phyloP scores from a whole-genome alignment of 92 coral and sea anemone genomes.

The Palythoa grandiflora region DNA sequence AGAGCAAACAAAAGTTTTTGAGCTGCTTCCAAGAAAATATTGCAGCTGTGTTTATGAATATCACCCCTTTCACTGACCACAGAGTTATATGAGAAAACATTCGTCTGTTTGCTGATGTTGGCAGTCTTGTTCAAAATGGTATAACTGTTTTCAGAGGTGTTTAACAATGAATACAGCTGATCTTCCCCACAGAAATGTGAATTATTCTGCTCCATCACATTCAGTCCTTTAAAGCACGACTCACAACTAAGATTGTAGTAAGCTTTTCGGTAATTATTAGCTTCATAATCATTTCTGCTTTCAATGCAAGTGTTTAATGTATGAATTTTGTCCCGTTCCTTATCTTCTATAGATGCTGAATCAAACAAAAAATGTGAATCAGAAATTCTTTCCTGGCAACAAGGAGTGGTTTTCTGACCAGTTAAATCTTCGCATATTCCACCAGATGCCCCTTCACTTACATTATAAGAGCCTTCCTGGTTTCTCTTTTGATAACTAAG shows the following conservation, averaged over 20 bases:
- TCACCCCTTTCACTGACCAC: neutral
- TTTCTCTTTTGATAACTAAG: neutral
- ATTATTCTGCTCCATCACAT: neutral
- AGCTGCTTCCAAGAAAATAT: conserved; percentile 19
- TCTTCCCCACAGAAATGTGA: neutral
- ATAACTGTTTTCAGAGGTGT: neutral
- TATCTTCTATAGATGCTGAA: neutral
- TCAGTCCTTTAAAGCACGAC: neutral
- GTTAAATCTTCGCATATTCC: neutral
- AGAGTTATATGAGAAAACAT: neutral
- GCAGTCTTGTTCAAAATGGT: neutral
- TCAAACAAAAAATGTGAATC: neutral
- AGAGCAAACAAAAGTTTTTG: conserved; percentile 67
- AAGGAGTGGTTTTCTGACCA: neutral
- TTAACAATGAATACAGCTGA: neutral
- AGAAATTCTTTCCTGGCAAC: neutral
- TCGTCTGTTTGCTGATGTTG: neutral
- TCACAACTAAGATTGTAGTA: neutral
- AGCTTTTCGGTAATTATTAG: neutral
- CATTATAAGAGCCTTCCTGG: neutral
- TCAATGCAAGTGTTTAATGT: neutral
- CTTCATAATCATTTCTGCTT: neutral
- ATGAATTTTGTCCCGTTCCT: neutral
- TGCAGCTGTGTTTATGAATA: neutral
- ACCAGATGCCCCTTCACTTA: neutral